Evolutionary conservation across 2,797 vertebrate genomes (phyloP).

Genomic region (Manis javanica): DNA sequence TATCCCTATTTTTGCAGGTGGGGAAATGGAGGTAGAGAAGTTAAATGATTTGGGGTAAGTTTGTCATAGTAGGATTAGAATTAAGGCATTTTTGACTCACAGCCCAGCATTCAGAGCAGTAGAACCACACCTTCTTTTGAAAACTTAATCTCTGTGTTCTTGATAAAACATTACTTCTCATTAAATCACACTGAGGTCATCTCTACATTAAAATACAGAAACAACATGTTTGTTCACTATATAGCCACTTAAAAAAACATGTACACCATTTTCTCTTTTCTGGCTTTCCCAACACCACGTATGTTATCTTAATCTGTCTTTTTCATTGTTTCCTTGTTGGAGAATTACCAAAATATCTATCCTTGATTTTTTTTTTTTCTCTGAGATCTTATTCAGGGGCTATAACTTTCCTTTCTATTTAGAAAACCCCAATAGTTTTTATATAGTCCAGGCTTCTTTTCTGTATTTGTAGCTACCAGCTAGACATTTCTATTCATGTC

Average conservation of each 20-base stretch:
- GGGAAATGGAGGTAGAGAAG: constrained; percentile 74
- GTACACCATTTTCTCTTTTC: not conserved
- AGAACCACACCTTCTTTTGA: constrained; percentile 58
- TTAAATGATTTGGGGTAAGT: constrained; percentile 62
- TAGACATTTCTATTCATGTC: constrained; percentile 48
- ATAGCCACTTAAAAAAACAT: not conserved
- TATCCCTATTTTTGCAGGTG: constrained; percentile 60
- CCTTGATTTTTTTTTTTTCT: constrained; percentile 34
- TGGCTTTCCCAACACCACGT: not conserved
- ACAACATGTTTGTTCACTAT: constrained; percentile 45
- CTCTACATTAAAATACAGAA: constrained; percentile 54
- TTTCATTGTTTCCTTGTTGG: constrained; percentile 36
- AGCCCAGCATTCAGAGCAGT: constrained; percentile 52
- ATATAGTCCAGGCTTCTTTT: not conserved
- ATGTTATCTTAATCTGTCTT: constrained; percentile 2
- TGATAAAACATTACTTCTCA: constrained; percentile 59
- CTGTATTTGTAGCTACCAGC: not conserved
- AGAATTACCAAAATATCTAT: constrained; percentile 30
- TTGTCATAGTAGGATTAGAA: constrained; percentile 71
- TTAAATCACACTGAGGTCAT: constrained; percentile 60
- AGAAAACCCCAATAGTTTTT: constrained; percentile 50
- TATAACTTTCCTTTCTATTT: constrained; percentile 49
- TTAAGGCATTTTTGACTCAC: constrained; percentile 62
- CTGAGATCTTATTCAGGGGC: not conserved
- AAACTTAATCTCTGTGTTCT: constrained; percentile 66